Base-by-base conservation (phyloP, 23 tunicate species). In the Styela clava region DNA sequence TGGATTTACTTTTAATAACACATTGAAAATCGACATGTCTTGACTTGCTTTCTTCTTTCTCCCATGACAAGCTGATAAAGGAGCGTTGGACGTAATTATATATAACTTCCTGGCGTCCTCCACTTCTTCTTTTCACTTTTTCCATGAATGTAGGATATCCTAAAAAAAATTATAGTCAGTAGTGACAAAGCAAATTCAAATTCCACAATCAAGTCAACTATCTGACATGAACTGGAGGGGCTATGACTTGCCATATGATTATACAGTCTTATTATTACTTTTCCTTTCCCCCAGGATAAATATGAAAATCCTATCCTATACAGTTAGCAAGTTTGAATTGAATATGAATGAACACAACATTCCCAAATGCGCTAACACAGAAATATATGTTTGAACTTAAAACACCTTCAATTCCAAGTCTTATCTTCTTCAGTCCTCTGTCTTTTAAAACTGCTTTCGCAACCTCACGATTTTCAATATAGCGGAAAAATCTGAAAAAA, bases 341-440 rank as follows among this genome's bases (percentile, higher is more conserved):
- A n/a, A n/a, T n/a, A n/a, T n/a, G n/a, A n/a, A n/a, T n/a, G n/a
- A n/a, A n/a, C n/a, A n/a, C n/a, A n/a, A n/a, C n/a, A n/a, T n/a
- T n/a, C n/a, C n/a, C n/a, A n/a, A n/a, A n/a, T n/a, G n/a, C n/a
- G n/a, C n/a, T n/a, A n/a, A n/a, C n/a, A n/a, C n/a, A n/a, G n/a
- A n/a, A n/a, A n/a, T n/a, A n/a, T n/a, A n/a, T n/a, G n/a, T n/a
- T n/a, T n/a, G n/a, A n/a, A n/a, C n/a, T n/a, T n/a, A n/a, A n/a
- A n/a, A n/a, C n/a, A 87, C 99, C 99, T 95, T 95, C 99, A 61
- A 95, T 90, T 19, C 99, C 99, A 3, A 95, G 92, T 26, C 89
- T 77, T 31, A 89, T 95, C 81, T 95, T 95, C 82, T 95, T 95
- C 68, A 95, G 30, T 0, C 95, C 95, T 64, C 96, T 74, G 5